These are phyloP conservation scores for Euura saliciscinereae DNA, from an alignment of 1,140 invertebrate species.

Conservation along the genomic window DNA sequence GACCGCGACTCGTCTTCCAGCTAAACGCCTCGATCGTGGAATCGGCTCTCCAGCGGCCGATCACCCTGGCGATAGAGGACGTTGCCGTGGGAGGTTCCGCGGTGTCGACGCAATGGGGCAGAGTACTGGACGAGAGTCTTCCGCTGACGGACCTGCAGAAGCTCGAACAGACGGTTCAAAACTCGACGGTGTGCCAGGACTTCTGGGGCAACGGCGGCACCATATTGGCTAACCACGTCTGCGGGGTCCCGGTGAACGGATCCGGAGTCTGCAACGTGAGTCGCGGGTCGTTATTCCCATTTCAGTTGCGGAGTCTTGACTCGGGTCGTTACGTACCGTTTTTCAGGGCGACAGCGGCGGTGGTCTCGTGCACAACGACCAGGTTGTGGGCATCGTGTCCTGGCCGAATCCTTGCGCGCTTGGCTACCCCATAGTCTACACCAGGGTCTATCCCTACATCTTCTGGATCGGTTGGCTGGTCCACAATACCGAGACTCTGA, in stretches of 20 bases:
- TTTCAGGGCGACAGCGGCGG: conserved; percentile 51
- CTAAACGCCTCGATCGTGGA: conserved; percentile 1
- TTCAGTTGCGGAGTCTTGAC: background rate
- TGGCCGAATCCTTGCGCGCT: conserved; percentile 60
- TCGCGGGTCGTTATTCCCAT: background rate
- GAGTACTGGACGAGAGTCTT: background rate
- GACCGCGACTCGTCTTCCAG: conserved; percentile 11
- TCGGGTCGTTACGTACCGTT: background rate
- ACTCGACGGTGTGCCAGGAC: background rate
- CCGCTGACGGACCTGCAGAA: background rate
- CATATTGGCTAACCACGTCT: background rate
- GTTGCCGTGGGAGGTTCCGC: background rate
- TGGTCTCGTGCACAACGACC: conserved; percentile 35
- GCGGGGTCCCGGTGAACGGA: no score
- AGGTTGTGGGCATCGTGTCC: conserved; percentile 58
- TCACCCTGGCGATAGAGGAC: background rate
- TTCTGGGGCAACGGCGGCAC: background rate
- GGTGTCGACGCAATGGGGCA: background rate
- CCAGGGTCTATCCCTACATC: conserved; percentile 29
- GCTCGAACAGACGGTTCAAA: background rate
- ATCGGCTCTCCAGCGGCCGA: background rate
- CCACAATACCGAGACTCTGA: background rate
- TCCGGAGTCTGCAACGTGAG: background rate
- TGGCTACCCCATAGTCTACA: conserved; percentile 59
- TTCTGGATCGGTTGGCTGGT: background rate